Evolutionary conservation across 2,888 invertebrate species (phyloP).

Genomic region (Meteorus colon): DNA sequence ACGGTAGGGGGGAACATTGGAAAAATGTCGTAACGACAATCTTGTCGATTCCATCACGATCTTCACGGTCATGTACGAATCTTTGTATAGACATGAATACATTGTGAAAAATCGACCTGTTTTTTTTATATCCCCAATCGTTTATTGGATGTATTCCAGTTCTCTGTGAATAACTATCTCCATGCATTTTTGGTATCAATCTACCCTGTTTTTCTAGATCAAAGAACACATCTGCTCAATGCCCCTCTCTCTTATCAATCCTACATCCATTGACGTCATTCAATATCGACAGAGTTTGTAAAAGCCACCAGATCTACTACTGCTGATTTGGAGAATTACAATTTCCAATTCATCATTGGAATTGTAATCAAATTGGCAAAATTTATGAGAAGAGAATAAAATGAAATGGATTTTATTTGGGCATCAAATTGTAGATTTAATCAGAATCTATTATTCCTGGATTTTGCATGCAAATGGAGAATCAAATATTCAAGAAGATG

Average conservation of each 20-base stretch:
- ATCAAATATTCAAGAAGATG: too few relatives aligned
- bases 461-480: too few relatives aligned
- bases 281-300: neutral
- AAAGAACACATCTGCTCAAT: conserved; percentile 19
- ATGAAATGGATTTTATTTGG: too few relatives aligned
- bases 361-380: too few relatives aligned
- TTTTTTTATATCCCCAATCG: neutral
- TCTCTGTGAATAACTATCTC: conserved; percentile 5
- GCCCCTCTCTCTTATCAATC: neutral
- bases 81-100: neutral
- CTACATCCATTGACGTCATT: neutral
- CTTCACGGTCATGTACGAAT: neutral
- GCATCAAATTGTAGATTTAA: too few relatives aligned
- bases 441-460: too few relatives aligned
- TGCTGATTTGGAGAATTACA: too few relatives aligned
- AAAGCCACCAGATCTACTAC: too few relatives aligned
- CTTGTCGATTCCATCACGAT: conserved; percentile 48
- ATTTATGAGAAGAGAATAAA: too few relatives aligned
- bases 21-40: conserved; percentile 50
- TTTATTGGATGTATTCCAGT: conserved; percentile 35
- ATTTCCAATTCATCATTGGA: too few relatives aligned
- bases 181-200: neutral
- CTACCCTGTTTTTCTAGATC: conserved; percentile 33
- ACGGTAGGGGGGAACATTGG: neutral
- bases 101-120: neutral